Conservation (phyloP, 2,888 invertebrate genomes). For the Flabesymbios commensalis region DNA sequence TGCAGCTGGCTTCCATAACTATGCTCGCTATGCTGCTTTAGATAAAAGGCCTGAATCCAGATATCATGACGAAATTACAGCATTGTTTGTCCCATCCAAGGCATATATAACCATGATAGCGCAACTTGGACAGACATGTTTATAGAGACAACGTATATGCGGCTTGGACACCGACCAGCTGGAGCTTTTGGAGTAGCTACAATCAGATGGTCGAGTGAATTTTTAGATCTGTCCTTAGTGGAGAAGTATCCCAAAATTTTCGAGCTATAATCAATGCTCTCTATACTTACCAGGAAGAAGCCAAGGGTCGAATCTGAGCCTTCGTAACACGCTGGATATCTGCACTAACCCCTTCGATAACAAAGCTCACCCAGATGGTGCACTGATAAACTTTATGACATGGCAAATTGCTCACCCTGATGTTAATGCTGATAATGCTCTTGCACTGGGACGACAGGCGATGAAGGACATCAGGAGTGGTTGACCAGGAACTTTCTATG, state of each 20-base stretch:
- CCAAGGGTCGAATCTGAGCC: slow-evolving; percentile 2
- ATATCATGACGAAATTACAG: too few relatives aligned
- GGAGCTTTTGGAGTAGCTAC: too few relatives aligned
- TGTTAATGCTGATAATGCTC: slow-evolving; percentile 6
- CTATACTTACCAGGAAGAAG: slow-evolving; percentile 2
- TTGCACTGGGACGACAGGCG: slow-evolving; percentile 1
- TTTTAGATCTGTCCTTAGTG: background rate
- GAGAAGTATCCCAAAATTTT: background rate
- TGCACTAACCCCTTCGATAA: slow-evolving; percentile 14
- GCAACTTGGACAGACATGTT: too few relatives aligned
- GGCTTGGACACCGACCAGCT: too few relatives aligned
- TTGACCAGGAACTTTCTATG: slow-evolving; percentile 12
- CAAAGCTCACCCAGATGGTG: slow-evolving; percentile 13
- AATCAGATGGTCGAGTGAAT: background rate
- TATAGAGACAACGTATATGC: too few relatives aligned
- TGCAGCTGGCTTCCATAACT: too few relatives aligned
- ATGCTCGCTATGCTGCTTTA: too few relatives aligned
- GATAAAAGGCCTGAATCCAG: too few relatives aligned
- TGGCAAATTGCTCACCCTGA: slow-evolving; percentile 13
- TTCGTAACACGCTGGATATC: slow-evolving; percentile 6
- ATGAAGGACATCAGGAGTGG: background rate
- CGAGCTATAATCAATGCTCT: background rate
- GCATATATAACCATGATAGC: too few relatives aligned
- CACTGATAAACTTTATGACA: slow-evolving; percentile 18
- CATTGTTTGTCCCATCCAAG: too few relatives aligned